Conservation (phyloP, 1,140 invertebrate species). For the Tetraneura akinire region DNA sequence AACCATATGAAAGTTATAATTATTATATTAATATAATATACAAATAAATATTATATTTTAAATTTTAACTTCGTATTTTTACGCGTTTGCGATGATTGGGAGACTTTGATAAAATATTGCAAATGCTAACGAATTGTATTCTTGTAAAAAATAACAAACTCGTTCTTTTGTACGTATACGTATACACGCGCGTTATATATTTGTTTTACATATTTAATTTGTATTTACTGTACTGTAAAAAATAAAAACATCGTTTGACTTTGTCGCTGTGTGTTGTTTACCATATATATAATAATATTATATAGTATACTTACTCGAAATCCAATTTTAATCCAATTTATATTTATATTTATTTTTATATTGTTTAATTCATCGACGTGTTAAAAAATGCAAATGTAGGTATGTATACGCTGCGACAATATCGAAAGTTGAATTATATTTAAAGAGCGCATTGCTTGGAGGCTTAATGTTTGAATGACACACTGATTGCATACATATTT, state of each 20-base stretch:
- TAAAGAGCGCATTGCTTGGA: background rate
- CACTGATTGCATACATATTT: background rate
- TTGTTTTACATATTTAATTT: slow-evolving; percentile 21
- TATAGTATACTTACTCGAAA: background rate
- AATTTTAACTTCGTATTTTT: too few species aligned
- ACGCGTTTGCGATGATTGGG: background rate
- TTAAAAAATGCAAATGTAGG: background rate
- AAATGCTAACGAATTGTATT: background rate
- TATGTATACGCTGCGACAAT: background rate
- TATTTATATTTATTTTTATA: background rate
- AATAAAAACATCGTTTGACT: background rate
- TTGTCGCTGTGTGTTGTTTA: background rate
- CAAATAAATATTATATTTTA: too few species aligned
- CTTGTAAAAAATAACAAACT: background rate
- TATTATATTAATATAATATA: background rate
- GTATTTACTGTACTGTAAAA: background rate
- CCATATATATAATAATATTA: slow-evolving; percentile 1
- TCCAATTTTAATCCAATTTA: background rate
- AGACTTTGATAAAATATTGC: background rate
- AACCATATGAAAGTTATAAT: background rate
- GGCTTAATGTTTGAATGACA: background rate
- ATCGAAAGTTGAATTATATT: slow-evolving; percentile 2
- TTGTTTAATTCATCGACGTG: background rate
- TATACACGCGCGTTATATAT: background rate
- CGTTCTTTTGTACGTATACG: background rate